These are phyloP conservation scores for Seladonia tumulorum DNA, from an alignment of 2,888 invertebrate genomes.

Conservation along the genomic window DNA sequence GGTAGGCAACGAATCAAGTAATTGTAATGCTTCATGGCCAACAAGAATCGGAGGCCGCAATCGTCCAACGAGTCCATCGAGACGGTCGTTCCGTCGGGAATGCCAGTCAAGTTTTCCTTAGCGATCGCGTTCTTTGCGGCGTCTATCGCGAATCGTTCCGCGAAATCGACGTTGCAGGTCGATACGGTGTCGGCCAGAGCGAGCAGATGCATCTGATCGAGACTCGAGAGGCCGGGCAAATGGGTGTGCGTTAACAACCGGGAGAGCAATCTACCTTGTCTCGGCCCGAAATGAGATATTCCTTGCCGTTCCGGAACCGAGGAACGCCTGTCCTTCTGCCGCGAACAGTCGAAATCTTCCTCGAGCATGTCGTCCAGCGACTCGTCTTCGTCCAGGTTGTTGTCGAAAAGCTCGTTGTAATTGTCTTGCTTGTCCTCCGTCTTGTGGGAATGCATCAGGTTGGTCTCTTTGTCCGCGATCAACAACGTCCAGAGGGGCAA, in stretches of 20 bases:
- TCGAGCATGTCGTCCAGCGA: constrained; percentile 92
- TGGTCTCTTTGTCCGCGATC: constrained; percentile 95
- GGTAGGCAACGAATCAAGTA: constrained; percentile 97
- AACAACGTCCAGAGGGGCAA: constrained; percentile 98
- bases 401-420: constrained; percentile 96
- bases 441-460: constrained; percentile 78
- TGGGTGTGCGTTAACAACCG: constrained; percentile 97
- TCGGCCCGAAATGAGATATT: constrained; percentile 94
- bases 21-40: constrained; percentile 99
- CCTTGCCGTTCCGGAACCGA: constrained; percentile 91
- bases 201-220: constrained; percentile 99
- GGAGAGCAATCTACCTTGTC: constrained; percentile 94
- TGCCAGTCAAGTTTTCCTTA: constrained; percentile 87
- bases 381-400: constrained; percentile 91
- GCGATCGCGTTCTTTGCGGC: constrained; percentile 89
- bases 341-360: constrained; percentile 87
- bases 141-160: constrained; percentile 91
- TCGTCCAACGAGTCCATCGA: constrained; percentile 95
- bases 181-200: constrained; percentile 99
- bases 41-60: constrained; percentile 97
- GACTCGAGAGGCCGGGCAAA: constrained; percentile 96
- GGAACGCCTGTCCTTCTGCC: constrained; percentile 88
- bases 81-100: constrained; percentile 86
- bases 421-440: constrained; percentile 87
- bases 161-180: constrained; percentile 95